Percentiles rank a stretch among this genome's conserved stretches.
phyloP scores from a whole-genome alignment of 2,888 invertebrate genomes.

The Ariolimax columbianus region DNA sequence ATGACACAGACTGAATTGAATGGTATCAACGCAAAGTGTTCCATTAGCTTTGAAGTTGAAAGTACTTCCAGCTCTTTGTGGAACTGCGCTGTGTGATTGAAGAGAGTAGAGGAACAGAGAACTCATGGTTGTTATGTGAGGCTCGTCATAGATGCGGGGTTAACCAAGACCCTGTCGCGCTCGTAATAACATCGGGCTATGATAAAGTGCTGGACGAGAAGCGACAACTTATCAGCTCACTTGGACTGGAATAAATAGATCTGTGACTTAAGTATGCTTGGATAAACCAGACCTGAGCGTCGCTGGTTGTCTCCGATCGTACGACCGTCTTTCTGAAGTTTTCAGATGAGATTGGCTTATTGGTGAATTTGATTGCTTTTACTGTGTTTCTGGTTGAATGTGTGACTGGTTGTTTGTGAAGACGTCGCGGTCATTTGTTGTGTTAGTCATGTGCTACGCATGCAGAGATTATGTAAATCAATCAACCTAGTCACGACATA shows the following conservation, averaged over 20 bases:
- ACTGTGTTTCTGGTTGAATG: too few relatives aligned
- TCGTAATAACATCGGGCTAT: constrained; percentile 15
- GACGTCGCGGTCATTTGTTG: too few relatives aligned
- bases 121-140: too few relatives aligned
- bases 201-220: not conserved
- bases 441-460: too few relatives aligned
- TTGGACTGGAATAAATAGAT: constrained; percentile 25
- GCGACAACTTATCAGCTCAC: constrained; percentile 7
- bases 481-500: too few relatives aligned
- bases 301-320: not conserved
- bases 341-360: not conserved
- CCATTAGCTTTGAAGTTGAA: constrained; percentile 22
- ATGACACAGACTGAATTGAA: constrained; percentile 27
- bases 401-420: too few relatives aligned
- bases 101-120: not conserved
- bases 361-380: not conserved
- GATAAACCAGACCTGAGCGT: not conserved
- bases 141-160: not conserved
- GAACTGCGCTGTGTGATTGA: not conserved
- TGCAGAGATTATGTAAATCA: too few relatives aligned
- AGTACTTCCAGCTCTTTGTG: constrained; percentile 14
- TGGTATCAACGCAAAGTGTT: constrained; percentile 22
- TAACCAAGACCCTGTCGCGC: too few relatives aligned
- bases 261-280: constrained; percentile 11
- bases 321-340: not conserved